Base-by-base conservation (phyloP, 2,113 vertebrate species). In the Trogon melanurus region DNA sequence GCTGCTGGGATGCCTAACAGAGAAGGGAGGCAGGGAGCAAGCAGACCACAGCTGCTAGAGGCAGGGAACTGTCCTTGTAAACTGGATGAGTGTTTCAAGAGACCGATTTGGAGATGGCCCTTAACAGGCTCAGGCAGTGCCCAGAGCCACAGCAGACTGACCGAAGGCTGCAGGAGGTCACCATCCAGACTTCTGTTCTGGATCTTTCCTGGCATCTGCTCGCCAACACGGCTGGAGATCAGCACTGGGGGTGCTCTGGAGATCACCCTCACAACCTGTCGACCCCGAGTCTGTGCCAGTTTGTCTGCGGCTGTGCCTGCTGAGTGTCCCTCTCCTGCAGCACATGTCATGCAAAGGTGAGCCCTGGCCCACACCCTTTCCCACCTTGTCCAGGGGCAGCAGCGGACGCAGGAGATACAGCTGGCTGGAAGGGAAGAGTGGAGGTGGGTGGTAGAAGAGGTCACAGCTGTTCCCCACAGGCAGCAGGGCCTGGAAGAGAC, bases 371-470 rank as follows among this genome's bases (percentile, higher is more conserved):
- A 41, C 41, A 41, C 41, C 41, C 10, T 13, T 30, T 60, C 93
- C 67, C 92, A 98, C 98, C 98, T 98, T 98, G 98, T 99, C 98
- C 95, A 97, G 98, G 72, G 88, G 97, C 88, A 97, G 98, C 92
- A 98, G 98, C 0, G 98, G 98, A 56, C 98, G 98, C 94, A 99
- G 97, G 90, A 98, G 96, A 89, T 98, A 99, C 41, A 98, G 97
- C 76, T 98, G 98, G 60, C 98, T 97, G 66, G 98, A 98, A 0
- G 98, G 98, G 94, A 98, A 98, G 84, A 98, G 98, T 0, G 98
- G 98, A 32, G 98, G 98, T n/a, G 98, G 98, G 58, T 99, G 98
- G 81, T 97, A 98, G 95, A 99, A 99, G 48, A 99, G 98, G 58
- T 99, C 98, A 89, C 73, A 98, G 97, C 95, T 98, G 97, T 95